Evolutionary conservation across 2,113 vertebrate species (phyloP).

Genomic region (Symphodus melops): DNA sequence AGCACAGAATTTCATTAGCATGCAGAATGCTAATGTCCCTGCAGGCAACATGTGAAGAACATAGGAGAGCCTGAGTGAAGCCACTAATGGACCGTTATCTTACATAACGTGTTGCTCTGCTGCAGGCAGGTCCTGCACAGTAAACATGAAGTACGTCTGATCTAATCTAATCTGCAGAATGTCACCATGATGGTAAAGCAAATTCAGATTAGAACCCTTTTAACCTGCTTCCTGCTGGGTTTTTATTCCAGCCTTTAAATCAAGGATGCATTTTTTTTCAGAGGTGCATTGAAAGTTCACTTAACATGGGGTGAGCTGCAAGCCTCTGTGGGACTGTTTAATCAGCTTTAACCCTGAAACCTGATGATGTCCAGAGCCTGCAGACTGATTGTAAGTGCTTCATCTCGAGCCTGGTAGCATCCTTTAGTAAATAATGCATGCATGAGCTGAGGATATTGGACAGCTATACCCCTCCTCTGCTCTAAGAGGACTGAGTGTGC

Average conservation of each 20-base stretch:
- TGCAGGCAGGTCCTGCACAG: not conserved
- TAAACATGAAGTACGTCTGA: too few species aligned
- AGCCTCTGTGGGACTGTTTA: slow-evolving; percentile 28
- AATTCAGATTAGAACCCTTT: not conserved
- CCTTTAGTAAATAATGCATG: slow-evolving; percentile 80
- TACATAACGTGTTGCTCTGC: not conserved
- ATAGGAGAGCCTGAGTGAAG: not conserved
- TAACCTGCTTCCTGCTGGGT: not conserved
- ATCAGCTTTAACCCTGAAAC: slow-evolving; percentile 52
- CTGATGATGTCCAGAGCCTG: slow-evolving; percentile 48
- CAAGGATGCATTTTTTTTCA: not conserved
- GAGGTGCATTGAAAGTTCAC: not conserved
- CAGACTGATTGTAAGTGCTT: slow-evolving; percentile 60
- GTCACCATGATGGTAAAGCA: not conserved
- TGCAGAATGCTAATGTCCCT: slow-evolving; percentile 46
- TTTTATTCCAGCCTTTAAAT: not conserved
- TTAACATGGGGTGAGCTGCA: not conserved
- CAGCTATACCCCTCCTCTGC: slow-evolving; percentile 34
- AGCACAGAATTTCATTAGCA: slow-evolving; percentile 67
- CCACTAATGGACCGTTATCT: not conserved
- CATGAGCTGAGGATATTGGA: slow-evolving; percentile 52
- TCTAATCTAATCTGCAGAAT: not conserved
- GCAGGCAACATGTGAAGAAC: slow-evolving; percentile 49
- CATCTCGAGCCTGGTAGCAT: slow-evolving; percentile 55
- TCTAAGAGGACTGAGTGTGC: slow-evolving; percentile 37